Base-by-base conservation (phyloP, 2,113 vertebrate genomes). In the Clinocottus analis region DNA sequence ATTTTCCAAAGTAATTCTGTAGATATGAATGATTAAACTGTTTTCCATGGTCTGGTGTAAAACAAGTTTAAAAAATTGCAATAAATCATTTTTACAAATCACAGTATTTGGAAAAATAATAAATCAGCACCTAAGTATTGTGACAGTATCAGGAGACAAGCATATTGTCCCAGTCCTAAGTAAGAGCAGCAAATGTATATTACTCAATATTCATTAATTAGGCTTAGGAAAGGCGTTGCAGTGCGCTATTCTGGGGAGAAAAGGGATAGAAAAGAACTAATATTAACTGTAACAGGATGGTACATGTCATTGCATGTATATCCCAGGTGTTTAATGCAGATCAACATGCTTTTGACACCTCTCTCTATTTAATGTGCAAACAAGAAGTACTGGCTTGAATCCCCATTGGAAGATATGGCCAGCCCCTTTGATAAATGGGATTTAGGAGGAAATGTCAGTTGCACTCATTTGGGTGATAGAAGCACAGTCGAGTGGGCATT, bases 381-480 rank as follows among this genome's bases (percentile, higher is more conserved):
- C 78, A 72, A 63, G 68, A 88, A 83, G 74, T 41, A 85, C 35
- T 47, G 71, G 60, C 77, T 56, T 68, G 55, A 74, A 80, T 68
- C 61, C 55, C 59, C 63, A 60, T 37, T 68, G 51, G 59, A 71
- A 79, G 80, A 88, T 87, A 85, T 84, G 80, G 55, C 19, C 3
- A 74, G 64, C 13, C 72, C 69, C 53, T 49, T 67, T 47, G 35
- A 62, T 78, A 72, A 89, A 91, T 79, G 68, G 78, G 82, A 89
- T 79, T 85, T 72, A 83, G 79, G 65, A 83, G 59, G 55, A 83
- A 89, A 90, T 87, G 88, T 91, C 87, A 81, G 68, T 65, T 49
- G 65, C 68, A 77, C 77, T 92, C 86, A 86, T 93, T 89, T 90
- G 78, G 79, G 86, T 87, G 87, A 91, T 79, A 61, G 86, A 91